Conservation (phyloP, 2,888 invertebrate species). For the Cloeon dipterum region DNA sequence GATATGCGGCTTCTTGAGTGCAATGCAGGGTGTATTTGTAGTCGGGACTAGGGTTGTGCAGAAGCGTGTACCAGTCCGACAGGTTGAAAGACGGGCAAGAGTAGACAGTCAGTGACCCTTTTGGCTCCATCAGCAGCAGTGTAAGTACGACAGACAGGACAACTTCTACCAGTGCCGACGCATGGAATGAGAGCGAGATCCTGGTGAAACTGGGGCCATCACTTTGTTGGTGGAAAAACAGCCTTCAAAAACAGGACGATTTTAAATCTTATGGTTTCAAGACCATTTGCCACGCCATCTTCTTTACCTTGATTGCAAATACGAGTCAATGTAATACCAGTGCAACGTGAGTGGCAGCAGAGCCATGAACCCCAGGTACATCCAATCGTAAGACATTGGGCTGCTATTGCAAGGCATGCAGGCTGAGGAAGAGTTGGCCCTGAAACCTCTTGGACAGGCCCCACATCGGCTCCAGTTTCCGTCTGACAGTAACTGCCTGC, state of each 20-base stretch:
- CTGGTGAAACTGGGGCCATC: conserved; percentile 41
- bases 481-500: conserved; percentile 37
- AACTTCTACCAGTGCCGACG: conserved; percentile 67
- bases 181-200: conserved; percentile 49
- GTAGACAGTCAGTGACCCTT: conserved; percentile 47
- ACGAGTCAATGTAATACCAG: conserved; percentile 73
- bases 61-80: conserved; percentile 91
- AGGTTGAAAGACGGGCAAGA: conserved; percentile 60
- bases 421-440: conserved; percentile 40
- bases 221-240: no score
- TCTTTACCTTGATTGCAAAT: conserved; percentile 18
- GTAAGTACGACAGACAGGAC: conserved; percentile 49
- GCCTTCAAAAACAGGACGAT: conserved; percentile 3
- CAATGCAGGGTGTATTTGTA: conserved; percentile 76
- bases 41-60: conserved; percentile 84
- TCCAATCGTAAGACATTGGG: conserved; percentile 73
- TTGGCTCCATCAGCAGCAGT: conserved; percentile 57
- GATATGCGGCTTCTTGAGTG: conserved; percentile 95
- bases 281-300: no score
- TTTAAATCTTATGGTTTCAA: conserved; percentile 3
- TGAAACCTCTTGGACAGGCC: conserved; percentile 61
- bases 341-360: conserved; percentile 68
- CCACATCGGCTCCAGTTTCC: conserved; percentile 62
- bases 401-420: conserved; percentile 53
- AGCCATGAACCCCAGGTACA: conserved; percentile 86